Evolutionary conservation across 1,140 invertebrate species (phyloP).

Genomic region (Pentalonia nigronervosa): DNA sequence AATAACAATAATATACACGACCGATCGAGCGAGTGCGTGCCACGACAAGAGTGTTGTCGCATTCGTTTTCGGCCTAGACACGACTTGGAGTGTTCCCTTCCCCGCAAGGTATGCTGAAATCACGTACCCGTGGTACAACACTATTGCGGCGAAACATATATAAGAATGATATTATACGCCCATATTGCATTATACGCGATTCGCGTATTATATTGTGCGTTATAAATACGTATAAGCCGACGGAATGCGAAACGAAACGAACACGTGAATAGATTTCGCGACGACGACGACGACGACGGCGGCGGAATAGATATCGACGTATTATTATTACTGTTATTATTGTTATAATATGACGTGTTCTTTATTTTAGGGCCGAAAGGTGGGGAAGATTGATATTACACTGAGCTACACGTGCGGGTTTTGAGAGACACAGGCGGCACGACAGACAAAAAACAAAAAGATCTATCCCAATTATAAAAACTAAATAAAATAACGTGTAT

Average conservation of each 20-base stretch:
- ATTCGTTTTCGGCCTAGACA: constrained; percentile 23
- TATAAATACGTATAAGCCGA: neutral
- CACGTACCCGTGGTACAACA: neutral
- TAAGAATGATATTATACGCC: neutral
- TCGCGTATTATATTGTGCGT: neutral
- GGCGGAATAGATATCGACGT: constrained; percentile 19
- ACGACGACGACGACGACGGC: neutral
- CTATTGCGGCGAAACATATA: neutral
- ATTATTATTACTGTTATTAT: neutral
- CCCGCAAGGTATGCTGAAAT: neutral
- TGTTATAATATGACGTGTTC: neutral
- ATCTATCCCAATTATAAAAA: constrained; percentile 54
- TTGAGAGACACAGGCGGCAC: neutral
- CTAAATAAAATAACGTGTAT: constrained; percentile 37
- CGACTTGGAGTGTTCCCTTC: neutral
- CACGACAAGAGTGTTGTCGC: neutral
- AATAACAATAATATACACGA: neutral
- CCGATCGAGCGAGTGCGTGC: neutral
- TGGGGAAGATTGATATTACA: neutral
- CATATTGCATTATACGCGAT: neutral
- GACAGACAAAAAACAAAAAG: constrained; percentile 15
- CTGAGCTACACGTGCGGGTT: neutral
- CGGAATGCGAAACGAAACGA: neutral
- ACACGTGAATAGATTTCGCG: constrained; percentile 52
- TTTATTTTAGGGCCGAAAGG: neutral